Evolutionary conservation across 2,888 invertebrate species (phyloP).

Genomic region (Patella caerulea): DNA sequence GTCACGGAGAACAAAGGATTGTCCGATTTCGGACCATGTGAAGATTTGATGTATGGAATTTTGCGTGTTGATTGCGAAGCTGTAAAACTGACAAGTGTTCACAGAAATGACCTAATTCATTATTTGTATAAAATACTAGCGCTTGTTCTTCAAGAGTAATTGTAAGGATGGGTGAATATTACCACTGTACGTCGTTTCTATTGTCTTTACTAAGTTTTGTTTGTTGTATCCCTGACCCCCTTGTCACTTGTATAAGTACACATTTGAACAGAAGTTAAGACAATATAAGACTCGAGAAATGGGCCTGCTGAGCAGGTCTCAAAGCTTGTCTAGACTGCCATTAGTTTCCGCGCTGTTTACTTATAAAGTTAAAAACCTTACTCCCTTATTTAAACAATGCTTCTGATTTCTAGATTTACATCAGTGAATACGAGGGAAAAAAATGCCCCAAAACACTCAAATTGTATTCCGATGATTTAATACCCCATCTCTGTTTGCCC

Average conservation of each 20-base stretch:
- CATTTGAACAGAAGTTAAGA: constrained; percentile 8
- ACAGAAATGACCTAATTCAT: neutral
- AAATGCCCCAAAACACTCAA: too few species aligned
- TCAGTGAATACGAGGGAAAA: too few species aligned
- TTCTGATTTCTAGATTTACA: too few species aligned
- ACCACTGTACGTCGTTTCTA: neutral
- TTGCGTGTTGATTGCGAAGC: too few species aligned
- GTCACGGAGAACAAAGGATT: too few species aligned
- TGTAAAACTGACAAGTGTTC: neutral
- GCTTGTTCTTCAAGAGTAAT: constrained; percentile 1
- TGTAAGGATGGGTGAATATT: constrained; percentile 5
- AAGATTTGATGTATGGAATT: too few species aligned
- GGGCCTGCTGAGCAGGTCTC: neutral
- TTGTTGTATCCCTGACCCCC: constrained; percentile 2
- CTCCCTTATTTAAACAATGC: too few species aligned
- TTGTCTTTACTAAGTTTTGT: neutral
- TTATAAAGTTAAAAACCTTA: neutral
- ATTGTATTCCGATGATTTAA: too few species aligned
- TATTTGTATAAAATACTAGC: constrained; percentile 1
- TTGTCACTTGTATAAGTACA: constrained; percentile 10
- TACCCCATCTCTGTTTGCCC: too few species aligned
- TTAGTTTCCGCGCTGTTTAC: constrained; percentile 5
- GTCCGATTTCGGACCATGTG: too few species aligned
- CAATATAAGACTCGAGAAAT: constrained; percentile 9
- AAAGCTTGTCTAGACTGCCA: constrained; percentile 4